Conservation (phyloP, 2,797 vertebrate species). For the Halcyon chelicuti region DNA sequence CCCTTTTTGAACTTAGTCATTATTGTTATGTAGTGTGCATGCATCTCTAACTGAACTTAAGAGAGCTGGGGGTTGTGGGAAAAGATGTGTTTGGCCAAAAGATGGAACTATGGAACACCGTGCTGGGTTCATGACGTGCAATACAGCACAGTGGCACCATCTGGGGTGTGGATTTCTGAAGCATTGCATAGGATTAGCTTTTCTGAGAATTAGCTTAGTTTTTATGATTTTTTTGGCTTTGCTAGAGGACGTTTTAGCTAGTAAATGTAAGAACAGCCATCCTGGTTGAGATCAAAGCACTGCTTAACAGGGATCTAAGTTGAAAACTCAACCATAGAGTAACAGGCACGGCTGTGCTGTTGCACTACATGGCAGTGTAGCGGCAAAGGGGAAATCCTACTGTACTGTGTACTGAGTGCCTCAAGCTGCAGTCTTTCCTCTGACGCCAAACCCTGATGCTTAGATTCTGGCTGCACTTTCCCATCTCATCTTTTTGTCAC, state of each 20-base stretch:
- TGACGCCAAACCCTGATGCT: not conserved
- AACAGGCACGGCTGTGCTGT: not conserved
- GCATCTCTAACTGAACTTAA: not conserved
- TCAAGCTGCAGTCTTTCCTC: not conserved
- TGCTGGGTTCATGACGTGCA: rapidly evolving
- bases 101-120: not conserved
- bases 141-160: not conserved
- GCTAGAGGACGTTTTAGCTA: not conserved
- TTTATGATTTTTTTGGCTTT: not conserved
- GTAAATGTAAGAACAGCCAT: not conserved
- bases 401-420: rapidly evolving
- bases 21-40: not conserved
- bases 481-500: not conserved
- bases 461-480: not conserved
- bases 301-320: not conserved
- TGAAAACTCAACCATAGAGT: not conserved
- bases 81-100: not conserved
- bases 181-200: not conserved
- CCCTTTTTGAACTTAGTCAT: not conserved
- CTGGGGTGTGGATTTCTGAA: not conserved
- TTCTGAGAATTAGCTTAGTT: not conserved
- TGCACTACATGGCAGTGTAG: rapidly evolving
- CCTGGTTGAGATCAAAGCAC: not conserved
- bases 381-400: not conserved
- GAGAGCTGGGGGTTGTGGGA: not conserved